Conservation (phyloP, 2,113 vertebrate genomes). For the Bettongia penicillata region DNA sequence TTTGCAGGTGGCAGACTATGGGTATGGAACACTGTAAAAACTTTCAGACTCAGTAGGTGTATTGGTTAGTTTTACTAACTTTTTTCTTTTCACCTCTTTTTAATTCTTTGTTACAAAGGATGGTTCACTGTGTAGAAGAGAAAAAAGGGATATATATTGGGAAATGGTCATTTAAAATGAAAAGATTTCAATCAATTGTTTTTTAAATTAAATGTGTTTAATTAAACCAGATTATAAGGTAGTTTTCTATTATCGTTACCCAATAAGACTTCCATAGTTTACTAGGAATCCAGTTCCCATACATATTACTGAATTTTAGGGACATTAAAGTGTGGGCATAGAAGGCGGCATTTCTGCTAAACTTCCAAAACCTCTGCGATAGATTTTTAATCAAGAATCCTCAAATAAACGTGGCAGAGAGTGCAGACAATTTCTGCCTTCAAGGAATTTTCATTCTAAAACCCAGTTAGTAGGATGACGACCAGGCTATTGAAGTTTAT, state of each 20-base stretch:
- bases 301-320: constrained; percentile 28
- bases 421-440: neutral
- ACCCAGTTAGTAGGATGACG: neutral
- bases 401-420: neutral
- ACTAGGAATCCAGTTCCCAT: neutral
- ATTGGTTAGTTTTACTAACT: neutral
- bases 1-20: neutral
- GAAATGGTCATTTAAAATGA: neutral
- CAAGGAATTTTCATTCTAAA: constrained; percentile 46
- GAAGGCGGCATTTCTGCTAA: neutral
- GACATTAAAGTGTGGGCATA: neutral
- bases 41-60: neutral
- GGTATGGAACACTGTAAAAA: neutral
- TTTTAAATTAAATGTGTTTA: neutral
- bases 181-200: neutral
- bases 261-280: constrained; percentile 33
- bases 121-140: neutral
- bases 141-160: neutral
- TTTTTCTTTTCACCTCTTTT: neutral
- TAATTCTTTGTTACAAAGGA: neutral
- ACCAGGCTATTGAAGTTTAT: neutral
- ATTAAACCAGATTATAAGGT: neutral
- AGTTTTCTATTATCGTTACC: neutral
- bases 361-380: constrained; percentile 20
- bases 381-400: constrained; percentile 18